These are phyloP conservation scores for Gracilinanus agilis DNA, from an alignment of 2,113 vertebrate genomes.

Conservation along the genomic window DNA sequence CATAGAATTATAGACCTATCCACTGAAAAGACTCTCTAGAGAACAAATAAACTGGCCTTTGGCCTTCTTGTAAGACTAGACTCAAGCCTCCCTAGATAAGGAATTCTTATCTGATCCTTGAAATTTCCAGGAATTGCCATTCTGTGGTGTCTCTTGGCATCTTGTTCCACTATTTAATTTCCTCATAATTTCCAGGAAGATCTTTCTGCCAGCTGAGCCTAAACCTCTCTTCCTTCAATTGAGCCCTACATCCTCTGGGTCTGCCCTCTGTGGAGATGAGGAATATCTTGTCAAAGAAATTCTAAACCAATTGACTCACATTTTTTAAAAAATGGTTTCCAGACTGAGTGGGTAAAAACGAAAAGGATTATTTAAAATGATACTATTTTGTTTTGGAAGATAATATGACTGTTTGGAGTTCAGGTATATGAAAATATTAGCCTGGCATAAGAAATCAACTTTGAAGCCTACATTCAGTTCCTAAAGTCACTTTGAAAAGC, in stretches of 20 bases:
- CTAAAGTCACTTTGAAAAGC: conserved; percentile 41
- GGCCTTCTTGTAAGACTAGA: not conserved
- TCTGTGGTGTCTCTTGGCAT: not conserved
- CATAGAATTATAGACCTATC: not conserved
- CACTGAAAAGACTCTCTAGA: not conserved
- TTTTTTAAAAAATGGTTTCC: conserved; percentile 26
- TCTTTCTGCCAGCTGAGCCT: not conserved
- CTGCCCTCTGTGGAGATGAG: not conserved
- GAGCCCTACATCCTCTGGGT: conserved; percentile 44
- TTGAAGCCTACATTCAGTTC: not conserved
- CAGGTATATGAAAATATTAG: not conserved
- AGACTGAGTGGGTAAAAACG: conserved; percentile 20
- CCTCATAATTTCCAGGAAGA: conserved; percentile 8
- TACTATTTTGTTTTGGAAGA: not conserved
- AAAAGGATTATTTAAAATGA: not conserved
- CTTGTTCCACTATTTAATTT: conserved; percentile 34
- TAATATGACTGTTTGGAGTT: not conserved
- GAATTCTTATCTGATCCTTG: not conserved
- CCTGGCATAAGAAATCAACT: conserved; percentile 7
- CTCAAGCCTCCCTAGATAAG: not conserved
- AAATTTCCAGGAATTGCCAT: conserved; percentile 5
- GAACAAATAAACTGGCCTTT: not conserved
- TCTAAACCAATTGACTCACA: conserved; percentile 11
- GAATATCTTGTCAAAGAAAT: conserved; percentile 18
- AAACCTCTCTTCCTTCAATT: conserved; percentile 41